phyloP scores from a whole-genome alignment of 2,113 vertebrate genomes.

The Danionella cerebrum region DNA sequence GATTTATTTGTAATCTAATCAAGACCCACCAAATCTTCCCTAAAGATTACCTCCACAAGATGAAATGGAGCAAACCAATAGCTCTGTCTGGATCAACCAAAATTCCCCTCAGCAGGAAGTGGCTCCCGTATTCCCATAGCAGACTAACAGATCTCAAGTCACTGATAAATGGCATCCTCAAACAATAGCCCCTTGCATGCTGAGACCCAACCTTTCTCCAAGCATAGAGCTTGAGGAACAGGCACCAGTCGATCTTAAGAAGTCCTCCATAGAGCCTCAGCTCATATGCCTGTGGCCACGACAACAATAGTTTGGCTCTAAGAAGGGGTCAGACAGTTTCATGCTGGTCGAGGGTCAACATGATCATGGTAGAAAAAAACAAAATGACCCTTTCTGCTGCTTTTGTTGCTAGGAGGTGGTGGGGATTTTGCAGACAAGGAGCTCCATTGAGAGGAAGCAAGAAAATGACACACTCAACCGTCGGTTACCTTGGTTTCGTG shows the following conservation, averaged over 20 bases:
- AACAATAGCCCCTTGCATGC: constrained; percentile 30
- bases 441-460: neutral
- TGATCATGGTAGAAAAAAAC: constrained; percentile 6
- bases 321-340: neutral
- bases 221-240: neutral
- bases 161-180: constrained; percentile 47
- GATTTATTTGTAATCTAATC: too few species aligned
- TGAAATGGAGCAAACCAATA: constrained; percentile 17
- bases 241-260: neutral
- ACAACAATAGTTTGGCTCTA: neutral
- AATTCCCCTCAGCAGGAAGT: constrained; percentile 54
- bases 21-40: neutral
- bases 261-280: neutral
- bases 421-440: constrained; percentile 5
- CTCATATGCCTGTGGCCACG: neutral
- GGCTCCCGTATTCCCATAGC: constrained; percentile 41
- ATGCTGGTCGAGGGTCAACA: neutral
- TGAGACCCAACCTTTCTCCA: neutral
- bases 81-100: constrained; percentile 3
- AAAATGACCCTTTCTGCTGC: neutral
- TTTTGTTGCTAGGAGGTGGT: constrained; percentile 21
- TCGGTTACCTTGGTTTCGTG: constrained; percentile 24
- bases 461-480: constrained; percentile 1
- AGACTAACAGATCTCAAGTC: constrained; percentile 31
- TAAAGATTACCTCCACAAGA: neutral